Conservation (phyloP, 2,797 vertebrate species). For the Prunella strophiata region DNA sequence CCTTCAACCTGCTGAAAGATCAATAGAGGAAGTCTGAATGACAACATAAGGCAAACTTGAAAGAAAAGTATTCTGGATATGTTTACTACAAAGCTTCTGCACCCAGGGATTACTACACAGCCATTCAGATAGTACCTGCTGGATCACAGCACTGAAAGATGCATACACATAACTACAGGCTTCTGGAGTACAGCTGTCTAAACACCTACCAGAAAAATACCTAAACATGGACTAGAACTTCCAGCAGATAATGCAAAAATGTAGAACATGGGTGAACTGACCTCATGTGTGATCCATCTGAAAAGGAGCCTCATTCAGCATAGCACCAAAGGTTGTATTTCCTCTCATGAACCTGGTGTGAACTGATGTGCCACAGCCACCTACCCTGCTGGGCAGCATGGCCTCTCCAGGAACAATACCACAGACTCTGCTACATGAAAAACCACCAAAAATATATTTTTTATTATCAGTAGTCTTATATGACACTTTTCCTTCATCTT, state of each 20-base stretch:
- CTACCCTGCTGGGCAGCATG: fast-evolving
- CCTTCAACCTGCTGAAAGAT: background rate
- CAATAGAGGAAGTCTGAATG: background rate
- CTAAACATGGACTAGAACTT: background rate
- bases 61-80: background rate
- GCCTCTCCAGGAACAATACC: no score
- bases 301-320: background rate
- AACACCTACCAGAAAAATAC: background rate
- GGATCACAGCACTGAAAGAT: background rate
- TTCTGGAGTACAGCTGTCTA: background rate
- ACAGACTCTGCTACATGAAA: background rate
- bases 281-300: background rate
- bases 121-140: background rate
- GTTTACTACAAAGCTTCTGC: background rate
- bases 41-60: background rate
- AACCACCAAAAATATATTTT: background rate
- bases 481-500: background rate
- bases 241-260: background rate
- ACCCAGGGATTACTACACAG: background rate
- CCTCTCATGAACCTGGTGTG: fast-evolving
- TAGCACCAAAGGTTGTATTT: fast-evolving
- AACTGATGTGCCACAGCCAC: background rate
- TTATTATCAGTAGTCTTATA: background rate
- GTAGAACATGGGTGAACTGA: fast-evolving
- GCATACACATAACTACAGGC: fast-evolving